These are phyloP conservation scores for Synanthedon formicaeformis DNA, from an alignment of 2,888 invertebrate genomes.

Conservation along the genomic window DNA sequence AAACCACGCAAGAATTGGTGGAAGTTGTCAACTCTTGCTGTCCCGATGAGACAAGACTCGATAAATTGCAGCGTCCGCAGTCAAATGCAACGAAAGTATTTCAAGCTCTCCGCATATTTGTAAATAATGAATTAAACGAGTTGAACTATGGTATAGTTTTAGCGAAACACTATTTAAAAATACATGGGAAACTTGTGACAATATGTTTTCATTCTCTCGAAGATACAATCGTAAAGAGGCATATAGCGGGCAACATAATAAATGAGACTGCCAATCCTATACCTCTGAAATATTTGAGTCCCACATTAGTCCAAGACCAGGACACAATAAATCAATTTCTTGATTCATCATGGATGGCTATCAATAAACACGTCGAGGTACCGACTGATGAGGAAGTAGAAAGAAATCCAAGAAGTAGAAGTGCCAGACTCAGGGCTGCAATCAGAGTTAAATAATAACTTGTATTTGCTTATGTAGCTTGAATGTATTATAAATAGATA, in stretches of 20 bases:
- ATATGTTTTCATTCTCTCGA: constrained; percentile 94
- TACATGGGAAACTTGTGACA: constrained; percentile 82
- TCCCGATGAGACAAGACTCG: constrained; percentile 68
- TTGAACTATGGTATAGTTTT: constrained; percentile 88
- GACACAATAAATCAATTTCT: constrained; percentile 73
- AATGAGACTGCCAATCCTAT: constrained; percentile 79
- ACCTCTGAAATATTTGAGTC: constrained; percentile 78
- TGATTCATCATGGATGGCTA: constrained; percentile 79
- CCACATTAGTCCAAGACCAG: constrained; percentile 69
- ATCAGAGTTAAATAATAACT: constrained; percentile 72
- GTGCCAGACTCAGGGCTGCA: constrained; percentile 89
- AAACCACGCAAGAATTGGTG: constrained; percentile 86
- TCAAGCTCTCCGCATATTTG: constrained; percentile 92
- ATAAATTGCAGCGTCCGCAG: constrained; percentile 79
- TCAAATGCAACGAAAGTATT: constrained; percentile 94
- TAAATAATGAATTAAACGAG: constrained; percentile 96
- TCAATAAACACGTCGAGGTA: constrained; percentile 84
- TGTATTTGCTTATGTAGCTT: constrained; percentile 1
- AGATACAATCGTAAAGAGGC: constrained; percentile 93
- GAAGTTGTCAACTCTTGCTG: constrained; percentile 77
- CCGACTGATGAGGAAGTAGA: constrained; percentile 81
- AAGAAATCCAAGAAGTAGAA: constrained; percentile 86
- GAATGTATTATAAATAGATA: constrained; percentile 3
- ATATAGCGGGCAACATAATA: constrained; percentile 81
- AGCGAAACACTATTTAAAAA: constrained; percentile 81